Evolutionary conservation across 2,888 invertebrate species (phyloP), one percentile per base, ranked within the genome.

Genomic region (Alloscopus bannaensis): DNA sequence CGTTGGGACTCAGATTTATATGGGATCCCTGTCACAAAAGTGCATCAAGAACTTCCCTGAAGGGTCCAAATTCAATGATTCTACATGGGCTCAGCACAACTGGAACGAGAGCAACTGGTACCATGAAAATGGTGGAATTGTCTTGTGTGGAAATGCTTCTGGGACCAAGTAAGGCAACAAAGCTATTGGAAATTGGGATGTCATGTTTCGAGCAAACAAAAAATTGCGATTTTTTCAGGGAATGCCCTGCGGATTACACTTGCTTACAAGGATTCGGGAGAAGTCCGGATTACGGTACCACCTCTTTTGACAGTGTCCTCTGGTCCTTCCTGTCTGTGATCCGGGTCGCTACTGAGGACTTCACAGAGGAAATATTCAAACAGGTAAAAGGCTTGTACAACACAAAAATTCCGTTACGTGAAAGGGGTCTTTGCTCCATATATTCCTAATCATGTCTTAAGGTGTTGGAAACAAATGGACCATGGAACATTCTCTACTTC

Each of bases 281-380:
- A 22, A 83, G 76, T 70, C 83, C 83, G 4, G 66, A 81, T 50
- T 47, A 29, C 52, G 81, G 78, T 11, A 70, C 64, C 20, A 83
- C 81, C 11, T 70, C 59, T 47, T 83, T 81, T 75, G 83, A 83
- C 57, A 66, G 75, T 22, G 40, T 75, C 8, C 28, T 70, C 29
- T 79, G 75, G 71, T 69, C 81, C 13, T 28, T 81, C n/a, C 45
- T 83, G 1, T 71, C 80, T 6, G 70, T 78, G 2, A 55, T 70
- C 28, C 65, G 81, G 50, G 66, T 83, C 64, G 52, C 68, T 24
- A 64, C 40, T 20, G 81, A 83, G 42, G 83, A 83, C 60, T 81
- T 59, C 31, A 69, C 73, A 2, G 75, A 81, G 45, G 71, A 70
- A 55, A 76, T 81, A 40, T 76, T 60, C 42, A 36, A 40, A 31